phyloP scores from a whole-genome alignment of 2,797 vertebrate genomes.

The Cryptoblepharus egeriae region DNA sequence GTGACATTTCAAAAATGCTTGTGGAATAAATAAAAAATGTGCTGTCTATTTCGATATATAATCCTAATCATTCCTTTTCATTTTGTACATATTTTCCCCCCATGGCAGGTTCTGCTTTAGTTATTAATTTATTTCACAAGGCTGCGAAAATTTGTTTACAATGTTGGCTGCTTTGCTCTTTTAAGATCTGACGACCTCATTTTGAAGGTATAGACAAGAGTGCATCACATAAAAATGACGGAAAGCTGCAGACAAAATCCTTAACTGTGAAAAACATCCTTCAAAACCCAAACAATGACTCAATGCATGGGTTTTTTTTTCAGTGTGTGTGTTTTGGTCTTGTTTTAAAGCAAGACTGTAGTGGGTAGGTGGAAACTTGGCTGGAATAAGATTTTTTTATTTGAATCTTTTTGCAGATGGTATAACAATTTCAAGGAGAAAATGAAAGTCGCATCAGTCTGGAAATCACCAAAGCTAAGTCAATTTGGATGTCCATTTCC shows the following conservation, averaged over 20 bases:
- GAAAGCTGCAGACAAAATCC: neutral
- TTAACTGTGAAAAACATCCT: neutral
- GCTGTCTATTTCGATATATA: constrained; percentile 62
- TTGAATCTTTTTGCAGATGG: neutral
- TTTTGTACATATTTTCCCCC: constrained; percentile 37
- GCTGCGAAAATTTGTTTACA: constrained; percentile 35
- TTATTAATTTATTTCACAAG: constrained; percentile 25
- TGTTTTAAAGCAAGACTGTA: too few relatives aligned
- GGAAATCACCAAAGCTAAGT: neutral
- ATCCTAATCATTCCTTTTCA: constrained; percentile 37
- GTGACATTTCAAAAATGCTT: constrained; percentile 64
- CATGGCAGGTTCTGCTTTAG: constrained; percentile 43
- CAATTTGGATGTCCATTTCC: neutral
- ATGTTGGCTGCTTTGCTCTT: constrained; percentile 21
- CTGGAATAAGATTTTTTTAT: neutral
- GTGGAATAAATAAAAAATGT: constrained; percentile 58
- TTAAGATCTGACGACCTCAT: constrained; percentile 7
- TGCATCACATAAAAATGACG: neutral
- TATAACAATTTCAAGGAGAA: neutral
- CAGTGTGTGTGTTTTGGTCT: too few relatives aligned
- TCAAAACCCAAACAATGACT: neutral
- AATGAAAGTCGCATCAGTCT: neutral
- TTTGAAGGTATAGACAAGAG: neutral
- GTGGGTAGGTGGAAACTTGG: too few relatives aligned
- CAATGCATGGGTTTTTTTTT: neutral